Conservation (phyloP, 2,797 vertebrate genomes). For the Platalea minor region DNA sequence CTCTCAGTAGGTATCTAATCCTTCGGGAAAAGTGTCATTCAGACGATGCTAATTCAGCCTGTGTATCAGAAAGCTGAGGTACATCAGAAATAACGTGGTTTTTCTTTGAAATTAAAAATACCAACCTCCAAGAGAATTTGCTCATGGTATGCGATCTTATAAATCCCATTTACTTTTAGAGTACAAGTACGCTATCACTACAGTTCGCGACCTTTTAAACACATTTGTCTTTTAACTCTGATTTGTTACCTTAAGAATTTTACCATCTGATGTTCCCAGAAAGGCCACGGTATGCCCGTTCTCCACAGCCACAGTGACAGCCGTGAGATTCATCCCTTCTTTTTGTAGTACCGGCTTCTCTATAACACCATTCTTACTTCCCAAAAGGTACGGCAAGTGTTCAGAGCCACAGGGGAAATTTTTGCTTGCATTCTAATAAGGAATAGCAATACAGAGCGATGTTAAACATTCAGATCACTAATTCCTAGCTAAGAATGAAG, state of each 20-base stretch:
- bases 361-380: constrained; percentile 80
- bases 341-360: constrained; percentile 70
- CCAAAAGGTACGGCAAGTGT: constrained; percentile 87
- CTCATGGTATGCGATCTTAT: not conserved
- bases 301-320: constrained; percentile 86
- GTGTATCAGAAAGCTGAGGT: not conserved
- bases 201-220: not conserved
- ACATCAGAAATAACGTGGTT: not conserved
- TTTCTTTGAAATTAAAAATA: constrained; percentile 38
- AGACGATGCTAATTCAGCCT: constrained; percentile 15
- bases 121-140: not conserved
- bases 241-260: constrained; percentile 85
- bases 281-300: constrained; percentile 88
- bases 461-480: constrained; percentile 52
- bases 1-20: constrained; percentile 6
- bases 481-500: constrained; percentile 18
- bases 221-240: not conserved
- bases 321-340: constrained; percentile 79
- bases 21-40: not conserved
- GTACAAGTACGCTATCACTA: not conserved
- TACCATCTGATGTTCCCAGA: constrained; percentile 86
- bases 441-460: constrained; percentile 20
- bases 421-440: constrained; percentile 68
- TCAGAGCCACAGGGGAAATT: constrained; percentile 77
- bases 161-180: not conserved